Evolutionary conservation across 2,113 vertebrate genomes (phyloP).

Genomic region (Oncorhynchus tshawytscha): DNA sequence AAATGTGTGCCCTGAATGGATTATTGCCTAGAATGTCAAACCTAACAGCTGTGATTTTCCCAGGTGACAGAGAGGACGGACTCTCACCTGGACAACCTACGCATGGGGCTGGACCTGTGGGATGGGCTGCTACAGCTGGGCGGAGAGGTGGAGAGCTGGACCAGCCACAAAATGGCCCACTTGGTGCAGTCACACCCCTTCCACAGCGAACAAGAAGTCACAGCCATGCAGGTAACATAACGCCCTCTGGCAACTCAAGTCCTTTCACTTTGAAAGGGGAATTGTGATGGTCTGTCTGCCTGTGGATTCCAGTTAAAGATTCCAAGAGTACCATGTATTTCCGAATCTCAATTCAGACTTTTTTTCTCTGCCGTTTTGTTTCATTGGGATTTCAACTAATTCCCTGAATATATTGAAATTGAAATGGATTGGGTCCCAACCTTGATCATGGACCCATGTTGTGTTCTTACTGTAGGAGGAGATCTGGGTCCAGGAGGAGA

Average conservation of each 20-base stretch:
- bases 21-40: neutral
- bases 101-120: conserved; percentile 81
- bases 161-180: conserved; percentile 52
- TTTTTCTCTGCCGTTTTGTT: neutral
- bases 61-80: conserved; percentile 89
- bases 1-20: neutral
- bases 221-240: conserved; percentile 75
- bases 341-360: neutral
- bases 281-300: neutral
- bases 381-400: neutral
- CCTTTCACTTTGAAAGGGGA: neutral
- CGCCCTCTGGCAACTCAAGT: neutral
- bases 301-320: neutral
- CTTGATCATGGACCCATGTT: neutral
- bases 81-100: conserved; percentile 79
- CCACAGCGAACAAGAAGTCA: conserved; percentile 70
- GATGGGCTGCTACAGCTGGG: conserved; percentile 81
- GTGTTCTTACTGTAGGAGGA: conserved; percentile 74
- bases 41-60: neutral
- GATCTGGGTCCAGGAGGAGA: conserved; percentile 76
- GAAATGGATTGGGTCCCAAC: too few species aligned
- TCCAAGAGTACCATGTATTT: neutral
- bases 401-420: neutral
- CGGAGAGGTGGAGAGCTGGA: conserved; percentile 75
- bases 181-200: conserved; percentile 62